Base-by-base conservation (phyloP, 2,888 invertebrate genomes). In the Slavum lentiscoides region DNA sequence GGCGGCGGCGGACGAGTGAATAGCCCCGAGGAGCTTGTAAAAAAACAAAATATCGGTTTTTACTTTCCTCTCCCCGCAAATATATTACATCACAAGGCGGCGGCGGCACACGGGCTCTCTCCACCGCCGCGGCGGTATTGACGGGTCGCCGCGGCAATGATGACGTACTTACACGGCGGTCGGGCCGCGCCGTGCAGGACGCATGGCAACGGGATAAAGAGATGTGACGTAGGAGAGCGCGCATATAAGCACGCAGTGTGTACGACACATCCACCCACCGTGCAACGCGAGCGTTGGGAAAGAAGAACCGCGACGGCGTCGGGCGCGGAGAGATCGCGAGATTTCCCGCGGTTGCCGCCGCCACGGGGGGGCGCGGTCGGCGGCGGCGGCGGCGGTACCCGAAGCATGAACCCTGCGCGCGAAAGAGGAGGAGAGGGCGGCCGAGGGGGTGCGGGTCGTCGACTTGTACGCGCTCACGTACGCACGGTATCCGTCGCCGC, bases 381-480 rank as follows among this genome's bases (percentile, higher is more conserved):
- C 30, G 30, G 30, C 30, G 30, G 30, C 43, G 43, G 43, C 84
- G 73, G 86, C 23, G 58, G 19, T 58, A 15, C 49, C 49, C 73
- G 62, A 74, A 8, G 23, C 49, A n/a, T 9, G n/a, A 19, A 49
- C 49, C 49, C 49, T 49, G 21, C 13, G 61, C 23, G 23, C 85
- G 21, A 88, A 83, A 86, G 87, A 84, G 88, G 88, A n/a, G n/a
- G n/a, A n/a, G n/a, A n/a, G n/a, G n/a, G 84, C 88, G 88, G 88
- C 88, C 87, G 62, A 86, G 87, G 88, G 88, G 82, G 86, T 88
- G 83, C 86, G 88, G 81, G 85, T 84, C 70, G 86, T 86, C 81
- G 87, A 84, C 84, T 84, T 77, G 82, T 82, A 73, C 23, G 77
- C 80, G 73, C 82, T 74, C 30, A 74, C 69, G 82, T 75, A 74